Evolutionary conservation across 2,888 invertebrate genomes (phyloP).

Genomic region (Orthosia cruda): DNA sequence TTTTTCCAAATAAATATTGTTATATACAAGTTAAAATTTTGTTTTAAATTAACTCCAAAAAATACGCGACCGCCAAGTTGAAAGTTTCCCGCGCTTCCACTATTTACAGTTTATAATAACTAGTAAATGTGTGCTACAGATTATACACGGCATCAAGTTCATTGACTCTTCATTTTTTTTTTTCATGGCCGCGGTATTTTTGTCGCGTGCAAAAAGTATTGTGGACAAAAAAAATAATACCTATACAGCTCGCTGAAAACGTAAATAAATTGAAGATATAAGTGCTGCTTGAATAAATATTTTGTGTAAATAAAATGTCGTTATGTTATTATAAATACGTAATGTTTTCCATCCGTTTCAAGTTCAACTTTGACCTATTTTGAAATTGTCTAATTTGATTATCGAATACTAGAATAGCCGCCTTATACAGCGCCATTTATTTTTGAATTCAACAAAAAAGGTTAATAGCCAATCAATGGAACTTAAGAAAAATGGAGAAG

Average conservation of each 20-base stretch:
- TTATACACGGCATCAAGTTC: conserved; percentile 61
- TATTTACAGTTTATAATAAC: conserved; percentile 30
- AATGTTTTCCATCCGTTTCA: conserved; percentile 6
- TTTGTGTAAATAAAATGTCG: background rate
- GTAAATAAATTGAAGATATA: conserved; percentile 31
- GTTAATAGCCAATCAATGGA: conserved; percentile 8
- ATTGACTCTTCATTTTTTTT: conserved; percentile 63
- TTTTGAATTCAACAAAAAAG: conserved; percentile 3
- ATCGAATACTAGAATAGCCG: background rate
- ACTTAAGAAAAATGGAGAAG: background rate
- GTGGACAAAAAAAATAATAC: conserved; percentile 51
- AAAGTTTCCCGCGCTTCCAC: too few species aligned
- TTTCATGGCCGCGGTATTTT: conserved; percentile 62
- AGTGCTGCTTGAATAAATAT: conserved; percentile 19
- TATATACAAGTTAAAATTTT: too few species aligned
- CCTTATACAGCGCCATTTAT: background rate
- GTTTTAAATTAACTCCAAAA: too few species aligned
- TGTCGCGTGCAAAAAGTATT: conserved; percentile 67
- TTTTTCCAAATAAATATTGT: too few species aligned
- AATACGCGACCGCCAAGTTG: too few species aligned
- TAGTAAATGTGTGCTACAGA: conserved; percentile 34
- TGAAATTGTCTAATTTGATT: conserved; percentile 27
- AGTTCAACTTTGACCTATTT: conserved; percentile 47
- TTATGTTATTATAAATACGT: background rate
- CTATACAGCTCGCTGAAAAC: conserved; percentile 50